Conservation (phyloP, 2,797 vertebrate species). For the Botia almorhae region DNA sequence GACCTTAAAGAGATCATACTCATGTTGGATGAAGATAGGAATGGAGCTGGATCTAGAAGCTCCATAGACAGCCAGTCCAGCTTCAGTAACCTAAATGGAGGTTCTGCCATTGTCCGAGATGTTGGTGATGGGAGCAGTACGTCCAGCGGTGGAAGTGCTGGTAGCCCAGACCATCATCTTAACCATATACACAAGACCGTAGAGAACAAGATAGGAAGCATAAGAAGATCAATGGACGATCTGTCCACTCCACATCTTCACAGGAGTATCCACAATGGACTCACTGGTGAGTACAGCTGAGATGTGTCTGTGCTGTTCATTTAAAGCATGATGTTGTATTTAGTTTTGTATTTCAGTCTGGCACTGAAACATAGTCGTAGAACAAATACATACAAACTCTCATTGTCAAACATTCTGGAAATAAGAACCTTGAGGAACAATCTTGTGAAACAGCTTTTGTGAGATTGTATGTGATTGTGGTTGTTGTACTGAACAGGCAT, state of each 20-base stretch:
- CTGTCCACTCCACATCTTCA: conserved; percentile 81
- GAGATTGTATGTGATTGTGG: no score
- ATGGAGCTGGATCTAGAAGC: conserved; percentile 84
- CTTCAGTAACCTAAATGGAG: conserved; percentile 81
- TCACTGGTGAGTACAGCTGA: conserved; percentile 79
- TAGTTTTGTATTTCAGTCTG: no score
- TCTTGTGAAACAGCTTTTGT: no score
- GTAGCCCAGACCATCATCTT: conserved; percentile 85
- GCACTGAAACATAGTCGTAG: no score
- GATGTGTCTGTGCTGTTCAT: background rate
- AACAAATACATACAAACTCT: no score
- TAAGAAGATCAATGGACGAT: conserved; percentile 84
- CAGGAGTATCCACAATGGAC: conserved; percentile 84
- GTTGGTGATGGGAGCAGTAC: conserved; percentile 89
- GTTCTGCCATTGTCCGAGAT: conserved; percentile 79
- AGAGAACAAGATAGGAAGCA: conserved; percentile 76
- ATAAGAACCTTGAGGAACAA: no score
- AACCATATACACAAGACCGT: conserved; percentile 73
- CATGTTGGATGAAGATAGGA: conserved; percentile 88
- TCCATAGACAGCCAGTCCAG: conserved; percentile 90
- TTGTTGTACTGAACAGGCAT: no score
- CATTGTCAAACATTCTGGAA: no score
- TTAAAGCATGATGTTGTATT: no score
- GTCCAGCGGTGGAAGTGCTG: conserved; percentile 85
- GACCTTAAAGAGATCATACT: conserved; percentile 88